Evolutionary conservation across 2,888 invertebrate genomes (phyloP).

Genomic region (Hesperia comma): DNA sequence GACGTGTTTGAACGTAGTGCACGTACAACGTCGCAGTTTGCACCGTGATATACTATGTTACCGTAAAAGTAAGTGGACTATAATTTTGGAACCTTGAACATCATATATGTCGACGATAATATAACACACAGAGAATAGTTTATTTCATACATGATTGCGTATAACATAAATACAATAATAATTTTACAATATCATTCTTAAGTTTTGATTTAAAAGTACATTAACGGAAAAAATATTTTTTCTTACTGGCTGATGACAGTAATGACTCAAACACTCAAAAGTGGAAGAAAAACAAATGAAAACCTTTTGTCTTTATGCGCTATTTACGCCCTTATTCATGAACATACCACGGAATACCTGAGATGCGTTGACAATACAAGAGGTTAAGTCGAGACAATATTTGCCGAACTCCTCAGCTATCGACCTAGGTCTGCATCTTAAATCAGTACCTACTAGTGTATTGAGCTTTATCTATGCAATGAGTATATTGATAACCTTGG

Average conservation of each 20-base stretch:
- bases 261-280: no score
- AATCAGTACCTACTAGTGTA: constrained; percentile 11
- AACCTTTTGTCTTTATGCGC: no score
- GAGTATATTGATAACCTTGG: background rate
- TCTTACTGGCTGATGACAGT: no score
- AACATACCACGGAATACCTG: background rate
- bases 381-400: constrained; percentile 41
- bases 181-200: no score
- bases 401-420: constrained; percentile 42
- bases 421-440: constrained; percentile 41
- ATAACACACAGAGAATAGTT: background rate
- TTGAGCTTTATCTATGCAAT: background rate
- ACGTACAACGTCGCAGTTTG: constrained; percentile 15
- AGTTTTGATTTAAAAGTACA: no score
- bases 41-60: constrained; percentile 1
- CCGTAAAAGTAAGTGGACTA: background rate
- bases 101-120: background rate
- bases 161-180: no score
- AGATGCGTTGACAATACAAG: constrained; percentile 39
- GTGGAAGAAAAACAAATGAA: no score
- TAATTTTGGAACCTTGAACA: background rate
- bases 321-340: no score
- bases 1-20: constrained; percentile 32
- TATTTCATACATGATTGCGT: no score
- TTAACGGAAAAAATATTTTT: no score